Percentiles rank a stretch among this genome's conserved stretches.
phyloP scores from a whole-genome alignment of 2,888 invertebrate species.

The Osmoderma eremita region DNA sequence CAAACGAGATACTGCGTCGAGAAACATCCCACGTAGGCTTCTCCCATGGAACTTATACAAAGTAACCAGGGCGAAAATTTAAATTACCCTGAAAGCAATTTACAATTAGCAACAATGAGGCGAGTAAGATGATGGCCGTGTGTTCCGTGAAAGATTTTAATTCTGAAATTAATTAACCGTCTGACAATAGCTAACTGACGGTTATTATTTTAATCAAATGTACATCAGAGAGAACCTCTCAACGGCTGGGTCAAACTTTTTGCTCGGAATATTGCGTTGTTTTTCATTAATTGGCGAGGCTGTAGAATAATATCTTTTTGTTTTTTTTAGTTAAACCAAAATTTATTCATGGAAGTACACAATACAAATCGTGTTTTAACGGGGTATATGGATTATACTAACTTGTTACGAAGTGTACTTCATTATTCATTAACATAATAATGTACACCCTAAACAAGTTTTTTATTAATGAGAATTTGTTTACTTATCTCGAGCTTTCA shows the following conservation, averaged over 20 bases:
- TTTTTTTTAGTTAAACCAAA: slow-evolving; percentile 2
- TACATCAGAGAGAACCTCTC: neutral
- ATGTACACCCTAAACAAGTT: no score
- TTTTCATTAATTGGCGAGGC: slow-evolving; percentile 15
- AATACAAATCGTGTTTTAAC: no score
- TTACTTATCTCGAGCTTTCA: no score
- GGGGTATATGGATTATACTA: no score
- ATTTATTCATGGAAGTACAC: neutral
- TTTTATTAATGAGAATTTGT: neutral
- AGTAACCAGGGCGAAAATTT: neutral
- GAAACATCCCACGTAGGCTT: neutral
- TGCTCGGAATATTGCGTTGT: slow-evolving; percentile 14
- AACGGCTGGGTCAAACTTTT: neutral
- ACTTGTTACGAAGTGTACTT: no score
- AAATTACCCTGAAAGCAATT: slow-evolving; percentile 8
- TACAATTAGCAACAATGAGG: neutral
- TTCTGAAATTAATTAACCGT: slow-evolving; percentile 13
- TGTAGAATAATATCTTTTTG: neutral
- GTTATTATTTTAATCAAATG: slow-evolving; percentile 13
- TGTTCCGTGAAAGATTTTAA: neutral
- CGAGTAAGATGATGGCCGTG: neutral
- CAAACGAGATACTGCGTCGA: no score
- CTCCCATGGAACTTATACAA: neutral
- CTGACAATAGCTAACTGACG: neutral
- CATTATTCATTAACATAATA: no score